Conservation (phyloP, 2,797 vertebrate species). For the Phalloptychus januarius region DNA sequence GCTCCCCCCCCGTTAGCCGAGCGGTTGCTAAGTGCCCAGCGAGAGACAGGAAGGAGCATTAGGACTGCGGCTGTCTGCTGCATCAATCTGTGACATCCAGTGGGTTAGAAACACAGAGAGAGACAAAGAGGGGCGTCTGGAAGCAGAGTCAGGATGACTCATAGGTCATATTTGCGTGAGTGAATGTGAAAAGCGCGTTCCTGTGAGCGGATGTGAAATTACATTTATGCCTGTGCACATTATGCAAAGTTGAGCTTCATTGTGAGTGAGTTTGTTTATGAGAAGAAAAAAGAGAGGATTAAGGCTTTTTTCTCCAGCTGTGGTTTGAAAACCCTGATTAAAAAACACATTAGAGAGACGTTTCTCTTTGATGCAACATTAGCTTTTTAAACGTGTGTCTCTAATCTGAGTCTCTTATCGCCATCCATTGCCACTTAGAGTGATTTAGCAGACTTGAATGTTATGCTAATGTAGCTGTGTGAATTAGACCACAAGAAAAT, state of each 20-base stretch:
- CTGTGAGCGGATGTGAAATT: slow-evolving; percentile 20
- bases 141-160: slow-evolving; percentile 69
- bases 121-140: slow-evolving; percentile 27
- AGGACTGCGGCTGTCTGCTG: slow-evolving; percentile 68
- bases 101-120: slow-evolving; percentile 24
- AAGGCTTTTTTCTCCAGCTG: slow-evolving; percentile 13
- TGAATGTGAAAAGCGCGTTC: slow-evolving; percentile 26
- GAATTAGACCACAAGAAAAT: neutral
- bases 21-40: slow-evolving; percentile 72
- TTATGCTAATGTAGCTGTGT: neutral
- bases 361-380: slow-evolving; percentile 25
- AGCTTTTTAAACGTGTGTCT: slow-evolving; percentile 4
- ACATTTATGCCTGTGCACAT: slow-evolving; percentile 29
- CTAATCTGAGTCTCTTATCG: neutral
- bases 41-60: slow-evolving; percentile 72
- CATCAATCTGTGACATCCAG: slow-evolving; percentile 64
- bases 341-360: slow-evolving; percentile 27
- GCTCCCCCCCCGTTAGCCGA: slow-evolving; percentile 31
- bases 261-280: slow-evolving; percentile 36
- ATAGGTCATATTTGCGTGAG: slow-evolving; percentile 70
- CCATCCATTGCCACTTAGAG: neutral
- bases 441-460: neutral
- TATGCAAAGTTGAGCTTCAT: slow-evolving; percentile 33
- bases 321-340: slow-evolving; percentile 22
- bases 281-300: neutral